These are phyloP conservation scores for Watsonalla binaria DNA, from an alignment of 2,888 invertebrate species.

Conservation along the genomic window DNA sequence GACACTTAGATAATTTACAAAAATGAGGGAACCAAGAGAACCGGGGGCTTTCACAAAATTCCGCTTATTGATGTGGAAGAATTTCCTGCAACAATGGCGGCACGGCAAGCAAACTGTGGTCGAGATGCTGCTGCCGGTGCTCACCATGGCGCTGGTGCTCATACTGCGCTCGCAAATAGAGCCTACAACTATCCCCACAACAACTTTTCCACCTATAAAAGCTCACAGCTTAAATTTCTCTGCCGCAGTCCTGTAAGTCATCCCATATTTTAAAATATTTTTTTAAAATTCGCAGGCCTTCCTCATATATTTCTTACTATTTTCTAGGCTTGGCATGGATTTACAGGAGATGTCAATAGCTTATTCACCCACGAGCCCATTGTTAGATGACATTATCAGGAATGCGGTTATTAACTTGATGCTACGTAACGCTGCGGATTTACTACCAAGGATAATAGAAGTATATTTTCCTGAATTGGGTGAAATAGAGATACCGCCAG, in stretches of 20 bases:
- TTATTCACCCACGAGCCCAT: conserved; percentile 66
- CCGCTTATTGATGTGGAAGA: conserved; percentile 89
- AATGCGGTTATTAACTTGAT: conserved; percentile 45
- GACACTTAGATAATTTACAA: conserved; percentile 10
- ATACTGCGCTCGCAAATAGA: conserved; percentile 83
- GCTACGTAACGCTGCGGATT: conserved; percentile 33
- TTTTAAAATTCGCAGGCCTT: background rate
- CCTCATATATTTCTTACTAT: conserved; percentile 4
- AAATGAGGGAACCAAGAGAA: conserved; percentile 23
- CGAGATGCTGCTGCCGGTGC: conserved; percentile 83
- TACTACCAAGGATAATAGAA: conserved; percentile 44
- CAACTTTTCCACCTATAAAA: conserved; percentile 41
- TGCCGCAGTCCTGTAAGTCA: conserved; percentile 46
- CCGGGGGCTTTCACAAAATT: conserved; percentile 78
- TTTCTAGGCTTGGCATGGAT: conserved; percentile 54
- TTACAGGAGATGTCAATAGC: conserved; percentile 49
- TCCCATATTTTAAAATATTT: background rate
- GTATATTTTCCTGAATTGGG: conserved; percentile 23
- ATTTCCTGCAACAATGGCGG: conserved; percentile 86
- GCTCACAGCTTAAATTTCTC: conserved; percentile 45
- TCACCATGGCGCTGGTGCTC: conserved; percentile 83
- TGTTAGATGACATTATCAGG: conserved; percentile 54
- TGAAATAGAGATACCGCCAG: conserved; percentile 26
- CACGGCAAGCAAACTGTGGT: conserved; percentile 82
- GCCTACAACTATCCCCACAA: conserved; percentile 51